Conservation (phyloP, 2,797 vertebrate genomes). For the Telmatherina bonti region DNA sequence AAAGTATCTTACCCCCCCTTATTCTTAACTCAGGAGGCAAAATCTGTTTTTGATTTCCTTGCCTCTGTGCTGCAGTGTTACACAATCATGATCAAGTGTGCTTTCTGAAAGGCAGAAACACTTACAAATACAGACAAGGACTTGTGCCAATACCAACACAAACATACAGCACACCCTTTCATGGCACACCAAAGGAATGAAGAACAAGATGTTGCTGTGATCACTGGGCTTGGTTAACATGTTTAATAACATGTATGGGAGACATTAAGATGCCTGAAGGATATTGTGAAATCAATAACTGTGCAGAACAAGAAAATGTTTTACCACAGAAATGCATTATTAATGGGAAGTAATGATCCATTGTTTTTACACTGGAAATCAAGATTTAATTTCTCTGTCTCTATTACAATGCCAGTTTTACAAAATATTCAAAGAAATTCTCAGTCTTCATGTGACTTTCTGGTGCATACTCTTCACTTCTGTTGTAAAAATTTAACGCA, state of each 20-base stretch:
- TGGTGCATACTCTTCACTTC: no score
- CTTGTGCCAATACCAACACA: conserved; percentile 69
- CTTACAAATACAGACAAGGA: conserved; percentile 66
- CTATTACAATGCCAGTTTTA: neutral
- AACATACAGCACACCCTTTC: conserved; percentile 60
- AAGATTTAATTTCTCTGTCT: neutral
- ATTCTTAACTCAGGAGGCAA: conserved; percentile 72
- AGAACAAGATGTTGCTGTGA: conserved; percentile 69
- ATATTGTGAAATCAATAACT: conserved; percentile 37
- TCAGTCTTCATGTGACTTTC: no score
- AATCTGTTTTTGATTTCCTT: conserved; percentile 89
- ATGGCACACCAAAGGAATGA: conserved; percentile 67
- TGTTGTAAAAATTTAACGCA: neutral
- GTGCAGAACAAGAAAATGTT: conserved; percentile 25
- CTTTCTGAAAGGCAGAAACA: conserved; percentile 68
- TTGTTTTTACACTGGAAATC: neutral
- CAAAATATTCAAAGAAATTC: no score
- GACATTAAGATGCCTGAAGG: conserved; percentile 16
- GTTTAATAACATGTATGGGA: conserved; percentile 57
- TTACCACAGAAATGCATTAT: conserved; percentile 7
- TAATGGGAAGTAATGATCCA: conserved; percentile 1
- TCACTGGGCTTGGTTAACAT: conserved; percentile 49
- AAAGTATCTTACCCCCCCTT: conserved; percentile 40
- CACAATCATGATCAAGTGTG: conserved; percentile 78
- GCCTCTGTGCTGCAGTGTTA: conserved; percentile 76